Evolutionary conservation across 2,113 vertebrate species (phyloP).

Genomic region (Gasterosteus nipponicus): DNA sequence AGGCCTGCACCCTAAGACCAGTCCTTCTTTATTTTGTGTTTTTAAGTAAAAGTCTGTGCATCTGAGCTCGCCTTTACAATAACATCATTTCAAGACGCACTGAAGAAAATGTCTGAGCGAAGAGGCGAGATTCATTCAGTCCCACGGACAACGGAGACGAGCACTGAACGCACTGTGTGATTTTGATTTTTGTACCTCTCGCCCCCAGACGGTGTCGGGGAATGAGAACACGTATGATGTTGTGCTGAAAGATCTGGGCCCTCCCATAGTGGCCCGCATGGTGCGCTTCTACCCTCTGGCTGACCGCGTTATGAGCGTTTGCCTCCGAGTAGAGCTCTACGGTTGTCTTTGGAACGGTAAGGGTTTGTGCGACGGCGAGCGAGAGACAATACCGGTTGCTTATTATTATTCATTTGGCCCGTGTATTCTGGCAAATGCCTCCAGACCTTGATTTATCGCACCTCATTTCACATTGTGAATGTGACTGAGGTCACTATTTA

Average conservation of each 20-base stretch:
- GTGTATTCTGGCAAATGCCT: constrained; percentile 11
- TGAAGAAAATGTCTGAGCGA: constrained; percentile 31
- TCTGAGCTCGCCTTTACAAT: constrained; percentile 20
- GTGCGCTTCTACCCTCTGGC: constrained; percentile 92
- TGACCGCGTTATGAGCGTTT: constrained; percentile 94
- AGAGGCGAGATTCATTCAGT: constrained; percentile 24
- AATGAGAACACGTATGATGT: constrained; percentile 92
- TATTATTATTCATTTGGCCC: constrained; percentile 1
- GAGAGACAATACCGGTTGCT: neutral
- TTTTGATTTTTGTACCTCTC: constrained; percentile 26
- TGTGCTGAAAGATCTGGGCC: constrained; percentile 92
- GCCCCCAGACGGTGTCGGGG: constrained; percentile 87
- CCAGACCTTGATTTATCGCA: constrained; percentile 20
- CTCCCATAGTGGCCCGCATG: constrained; percentile 88
- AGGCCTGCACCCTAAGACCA: constrained; percentile 7
- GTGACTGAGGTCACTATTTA: constrained; percentile 10
- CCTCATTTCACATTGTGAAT: constrained; percentile 5
- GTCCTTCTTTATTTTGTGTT: constrained; percentile 1
- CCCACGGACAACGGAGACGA: constrained; percentile 3
- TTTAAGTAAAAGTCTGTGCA: constrained; percentile 8
- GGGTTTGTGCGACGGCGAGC: constrained; percentile 20
- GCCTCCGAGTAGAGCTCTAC: constrained; percentile 93
- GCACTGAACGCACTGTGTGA: constrained; percentile 1
- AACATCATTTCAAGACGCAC: constrained; percentile 17
- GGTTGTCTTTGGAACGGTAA: constrained; percentile 93